Evolutionary conservation across 92 coral and sea anemone species (phyloP).

Genomic region (Phenganax subtilis): DNA sequence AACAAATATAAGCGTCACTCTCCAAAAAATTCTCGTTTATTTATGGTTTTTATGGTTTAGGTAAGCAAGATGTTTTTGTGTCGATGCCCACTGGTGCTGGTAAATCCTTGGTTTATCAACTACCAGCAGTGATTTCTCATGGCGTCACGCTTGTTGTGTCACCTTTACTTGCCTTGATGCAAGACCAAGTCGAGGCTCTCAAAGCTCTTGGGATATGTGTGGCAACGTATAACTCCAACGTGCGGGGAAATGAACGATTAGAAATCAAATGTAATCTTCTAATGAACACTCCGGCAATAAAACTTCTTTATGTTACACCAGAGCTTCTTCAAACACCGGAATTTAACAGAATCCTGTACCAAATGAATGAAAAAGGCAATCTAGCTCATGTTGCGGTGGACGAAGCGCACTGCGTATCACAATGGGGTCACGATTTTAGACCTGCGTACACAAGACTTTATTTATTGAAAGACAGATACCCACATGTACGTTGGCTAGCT

Average conservation of each 20-base stretch:
- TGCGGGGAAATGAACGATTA: constrained; percentile 60
- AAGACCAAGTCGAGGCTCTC: constrained; percentile 76
- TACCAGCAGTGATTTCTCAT: constrained; percentile 65
- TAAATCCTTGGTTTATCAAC: constrained; percentile 83
- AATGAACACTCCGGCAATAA: constrained; percentile 56
- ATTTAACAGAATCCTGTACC: constrained; percentile 58
- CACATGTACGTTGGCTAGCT: constrained; percentile 67
- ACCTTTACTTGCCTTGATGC: constrained; percentile 86
- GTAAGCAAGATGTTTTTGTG: constrained; percentile 80
- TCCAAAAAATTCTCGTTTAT: too few relatives aligned
- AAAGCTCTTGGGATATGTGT: constrained; percentile 60
- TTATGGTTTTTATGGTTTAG: constrained; percentile 44
- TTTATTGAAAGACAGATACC: constrained; percentile 51
- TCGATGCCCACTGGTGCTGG: constrained; percentile 99
- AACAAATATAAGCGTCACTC: background rate
- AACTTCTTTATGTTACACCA: constrained; percentile 88
- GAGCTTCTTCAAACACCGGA: constrained; percentile 88
- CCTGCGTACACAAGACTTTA: constrained; percentile 86
- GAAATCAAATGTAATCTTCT: constrained; percentile 63
- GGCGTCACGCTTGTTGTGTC: constrained; percentile 86
- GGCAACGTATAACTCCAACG: constrained; percentile 76
- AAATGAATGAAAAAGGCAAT: constrained; percentile 60
- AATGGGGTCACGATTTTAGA: constrained; percentile 98
- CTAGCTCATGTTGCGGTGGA: constrained; percentile 79
- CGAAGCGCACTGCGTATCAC: constrained; percentile 95